These are phyloP conservation scores for Lasioglossum baleicum DNA, from an alignment of 1,140 invertebrate species.

Conservation along the genomic window DNA sequence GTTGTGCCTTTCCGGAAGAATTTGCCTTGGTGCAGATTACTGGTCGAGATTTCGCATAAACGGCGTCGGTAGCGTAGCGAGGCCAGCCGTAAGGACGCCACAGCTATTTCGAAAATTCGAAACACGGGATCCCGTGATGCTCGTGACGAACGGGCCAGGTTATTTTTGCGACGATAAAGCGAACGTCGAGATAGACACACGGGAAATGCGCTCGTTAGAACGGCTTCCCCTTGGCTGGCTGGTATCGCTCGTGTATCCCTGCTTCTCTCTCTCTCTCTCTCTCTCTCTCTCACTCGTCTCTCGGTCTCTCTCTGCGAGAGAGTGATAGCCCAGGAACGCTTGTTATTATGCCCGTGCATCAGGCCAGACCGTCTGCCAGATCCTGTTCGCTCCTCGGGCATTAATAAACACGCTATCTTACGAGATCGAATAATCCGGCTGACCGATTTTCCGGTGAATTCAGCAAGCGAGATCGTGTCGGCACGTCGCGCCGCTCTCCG, in stretches of 20 bases:
- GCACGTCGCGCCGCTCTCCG: background rate
- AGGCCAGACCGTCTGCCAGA: slow-evolving; percentile 15
- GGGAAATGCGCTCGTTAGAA: slow-evolving; percentile 49
- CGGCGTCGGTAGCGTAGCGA: too few relatives aligned
- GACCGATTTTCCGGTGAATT: slow-evolving; percentile 7
- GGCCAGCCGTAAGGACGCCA: background rate
- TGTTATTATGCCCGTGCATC: slow-evolving; percentile 41
- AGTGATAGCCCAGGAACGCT: slow-evolving; percentile 27
- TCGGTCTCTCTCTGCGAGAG: background rate
- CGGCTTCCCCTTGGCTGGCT: slow-evolving; percentile 39
- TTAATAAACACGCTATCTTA: slow-evolving; percentile 51
- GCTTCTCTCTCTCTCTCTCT: background rate
- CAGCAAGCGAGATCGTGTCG: background rate
- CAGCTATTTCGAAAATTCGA: background rate
- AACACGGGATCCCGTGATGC: background rate
- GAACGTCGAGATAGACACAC: slow-evolving; percentile 30
- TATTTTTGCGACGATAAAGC: slow-evolving; percentile 41
- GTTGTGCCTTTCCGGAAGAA: too few relatives aligned
- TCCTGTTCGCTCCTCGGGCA: background rate
- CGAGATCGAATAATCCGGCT: slow-evolving; percentile 21
- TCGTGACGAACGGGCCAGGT: background rate
- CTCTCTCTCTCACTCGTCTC: too few relatives aligned
- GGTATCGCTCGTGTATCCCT: background rate
- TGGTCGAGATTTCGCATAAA: too few relatives aligned
- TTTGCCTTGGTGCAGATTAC: too few relatives aligned